Evolutionary conservation across 2,797 vertebrate species (phyloP).

Genomic region (Delichon dasypus): DNA sequence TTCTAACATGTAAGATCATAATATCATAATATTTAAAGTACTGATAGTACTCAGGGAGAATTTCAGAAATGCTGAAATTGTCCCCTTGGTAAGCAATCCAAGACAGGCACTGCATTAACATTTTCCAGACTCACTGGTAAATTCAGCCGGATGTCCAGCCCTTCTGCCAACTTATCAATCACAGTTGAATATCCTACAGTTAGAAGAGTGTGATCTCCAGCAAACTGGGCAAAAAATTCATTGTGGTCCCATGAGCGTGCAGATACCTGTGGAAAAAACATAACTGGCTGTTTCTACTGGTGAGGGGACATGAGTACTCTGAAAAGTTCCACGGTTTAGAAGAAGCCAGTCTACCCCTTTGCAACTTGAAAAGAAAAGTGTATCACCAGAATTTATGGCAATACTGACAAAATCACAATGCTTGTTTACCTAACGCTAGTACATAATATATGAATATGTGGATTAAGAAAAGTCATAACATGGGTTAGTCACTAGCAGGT

Average conservation of each 20-base stretch:
- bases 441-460: not conserved
- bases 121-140: constrained; percentile 77
- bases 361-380: not conserved
- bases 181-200: constrained; percentile 87
- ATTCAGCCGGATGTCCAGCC: constrained; percentile 87
- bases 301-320: not conserved
- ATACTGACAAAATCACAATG: not conserved
- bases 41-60: not conserved
- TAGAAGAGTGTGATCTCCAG: constrained; percentile 93
- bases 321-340: not conserved
- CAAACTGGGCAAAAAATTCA: constrained; percentile 98
- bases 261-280: constrained; percentile 83
- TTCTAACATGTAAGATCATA: not conserved
- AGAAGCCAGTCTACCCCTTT: not conserved
- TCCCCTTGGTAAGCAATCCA: not conserved
- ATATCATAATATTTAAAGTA: not conserved
- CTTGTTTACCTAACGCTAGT: not conserved
- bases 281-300: not conserved
- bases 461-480: not conserved
- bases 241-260: constrained; percentile 99
- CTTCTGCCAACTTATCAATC: constrained; percentile 87
- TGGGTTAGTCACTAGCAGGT: not conserved
- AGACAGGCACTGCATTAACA: not conserved
- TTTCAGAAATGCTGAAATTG: not conserved
- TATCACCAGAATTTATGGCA: not conserved